phyloP scores from a whole-genome alignment of 2,888 invertebrate species.

The Smittia aterrima region DNA sequence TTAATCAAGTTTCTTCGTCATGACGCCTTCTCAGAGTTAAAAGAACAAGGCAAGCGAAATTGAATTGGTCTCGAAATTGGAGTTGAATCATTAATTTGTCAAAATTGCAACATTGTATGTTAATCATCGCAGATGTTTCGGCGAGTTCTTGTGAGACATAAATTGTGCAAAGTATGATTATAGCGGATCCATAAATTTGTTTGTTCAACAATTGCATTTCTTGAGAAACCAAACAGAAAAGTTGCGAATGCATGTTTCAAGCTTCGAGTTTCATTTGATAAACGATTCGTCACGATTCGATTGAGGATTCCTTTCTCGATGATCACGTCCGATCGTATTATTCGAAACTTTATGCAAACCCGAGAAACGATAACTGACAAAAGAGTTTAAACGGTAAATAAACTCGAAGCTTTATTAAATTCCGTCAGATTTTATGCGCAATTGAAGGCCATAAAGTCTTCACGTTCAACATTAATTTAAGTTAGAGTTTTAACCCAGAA shows the following conservation, averaged over 20 bases:
- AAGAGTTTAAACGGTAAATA: too few species aligned
- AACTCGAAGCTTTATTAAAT: too few species aligned
- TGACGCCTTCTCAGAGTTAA: neutral
- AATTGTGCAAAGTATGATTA: neutral
- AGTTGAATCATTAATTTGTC: neutral
- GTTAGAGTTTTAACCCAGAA: too few species aligned
- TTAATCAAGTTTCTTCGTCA: neutral
- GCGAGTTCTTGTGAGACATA: neutral
- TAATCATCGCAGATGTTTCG: neutral
- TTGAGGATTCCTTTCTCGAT: neutral
- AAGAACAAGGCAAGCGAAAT: neutral
- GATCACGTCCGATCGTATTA: neutral
- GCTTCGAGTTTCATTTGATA: neutral
- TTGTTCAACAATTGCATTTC: too few species aligned
- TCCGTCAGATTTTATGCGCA: too few species aligned
- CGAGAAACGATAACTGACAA: too few species aligned
- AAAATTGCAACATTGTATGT: neutral
- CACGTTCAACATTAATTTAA: too few species aligned
- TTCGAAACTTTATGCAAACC: too few species aligned
- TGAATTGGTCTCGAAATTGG: neutral
- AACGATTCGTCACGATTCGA: neutral
- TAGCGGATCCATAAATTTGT: neutral
- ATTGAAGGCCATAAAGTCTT: too few species aligned
- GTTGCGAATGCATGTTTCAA: neutral
- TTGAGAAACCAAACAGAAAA: too few species aligned